Base-by-base conservation (phyloP, 2,888 invertebrate genomes). In the Zeuzera pyrina region DNA sequence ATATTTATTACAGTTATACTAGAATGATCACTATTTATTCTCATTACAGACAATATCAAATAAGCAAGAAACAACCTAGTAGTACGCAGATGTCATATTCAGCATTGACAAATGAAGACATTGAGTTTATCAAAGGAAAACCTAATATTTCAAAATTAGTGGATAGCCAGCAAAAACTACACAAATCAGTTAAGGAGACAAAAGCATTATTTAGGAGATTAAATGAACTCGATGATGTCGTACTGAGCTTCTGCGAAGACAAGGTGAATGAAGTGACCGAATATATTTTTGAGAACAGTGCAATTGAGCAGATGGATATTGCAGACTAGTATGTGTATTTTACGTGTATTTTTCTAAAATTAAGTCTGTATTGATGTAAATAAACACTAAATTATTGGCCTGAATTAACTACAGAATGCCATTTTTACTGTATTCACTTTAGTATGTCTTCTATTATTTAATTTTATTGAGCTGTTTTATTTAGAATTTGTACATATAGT, bases 81-180 rank as follows among this genome's bases (percentile, higher is more conserved):
- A 57, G 51, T 48, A 63, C 74, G 30, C 60, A 52, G 38, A 65
- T 77, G 41, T 66, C 70, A 13, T 79, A 77, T 38, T 55, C 73
- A 10, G 56, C 63, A 22, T 43, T 83, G 34, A 57, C 72, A 47
- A 68, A 68, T 43, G 79, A 83, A 49, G 81, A 84, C 34, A 79
- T 78, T 30, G 68, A 74, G 42, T 83, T 72, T 42, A 41, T 83
- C 2, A 77, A 76, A 48, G 64, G 52, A 11, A 76, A 78, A 50
- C 65, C 70, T 1, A 74, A 73, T 36, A 53, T 76, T 40, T 50
- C 65, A 2, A 70, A 72, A 49, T 52, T 83, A 2, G 43, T 68
- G 15, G 72, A 73, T n/a, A 59, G 54, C 33, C 76, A 77, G 36
- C 45, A 56, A 25, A 64, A 68, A 28, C 48, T 83, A 2, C 76